Evolutionary conservation across 37 sponge, comb jelly and placozoan species (phyloP), one percentile per base, ranked within the genome.

Genomic region (Ephydatia muelleri): DNA sequence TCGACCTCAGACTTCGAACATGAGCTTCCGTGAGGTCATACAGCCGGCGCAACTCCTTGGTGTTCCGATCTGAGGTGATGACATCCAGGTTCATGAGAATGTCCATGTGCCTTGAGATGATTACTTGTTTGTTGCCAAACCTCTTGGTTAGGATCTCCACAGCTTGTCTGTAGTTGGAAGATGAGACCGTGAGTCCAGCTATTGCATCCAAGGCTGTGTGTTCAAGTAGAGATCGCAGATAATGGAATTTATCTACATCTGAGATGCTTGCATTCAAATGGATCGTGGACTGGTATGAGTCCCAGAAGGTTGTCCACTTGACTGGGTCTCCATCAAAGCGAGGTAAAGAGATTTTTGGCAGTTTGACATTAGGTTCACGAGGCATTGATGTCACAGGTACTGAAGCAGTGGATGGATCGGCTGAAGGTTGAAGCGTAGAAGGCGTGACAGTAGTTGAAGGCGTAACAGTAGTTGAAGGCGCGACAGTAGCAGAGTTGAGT

Each of bases 241-340:
- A 28, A 28, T 22, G 16, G n/a, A 72, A 72, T 28, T 72, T 72
- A 14, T 72, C 73, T 21, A 25, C n/a, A 28, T 21, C 73, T 72
- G 73, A 72, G 16, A 72, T 16, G 13, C 14, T 72, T 13, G 14
- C 29, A 26, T 72, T 72, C 14, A 14, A 14, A 26, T n/a, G n/a
- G n/a, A n/a, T n/a, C n/a, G n/a, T n/a, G n/a, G n/a, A n/a, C n/a
- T n/a, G n/a, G n/a, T n/a, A 72, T 16, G 27, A 26, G 28, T 72
- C 73, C 73, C 73, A 72, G 73, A 72, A 72, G 16, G 73, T 72
- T 14, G 73, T 72, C 73, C 73, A 72, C 21, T 25, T 13, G n/a
- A 28, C 28, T 72, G 30, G n/a, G 16, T n/a, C n/a, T n/a, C n/a
- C n/a, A n/a, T n/a, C n/a, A n/a, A n/a, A n/a, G n/a, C n/a, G n/a